Conservation (phyloP, 2,888 invertebrate species). For the Dynastes grantii region DNA sequence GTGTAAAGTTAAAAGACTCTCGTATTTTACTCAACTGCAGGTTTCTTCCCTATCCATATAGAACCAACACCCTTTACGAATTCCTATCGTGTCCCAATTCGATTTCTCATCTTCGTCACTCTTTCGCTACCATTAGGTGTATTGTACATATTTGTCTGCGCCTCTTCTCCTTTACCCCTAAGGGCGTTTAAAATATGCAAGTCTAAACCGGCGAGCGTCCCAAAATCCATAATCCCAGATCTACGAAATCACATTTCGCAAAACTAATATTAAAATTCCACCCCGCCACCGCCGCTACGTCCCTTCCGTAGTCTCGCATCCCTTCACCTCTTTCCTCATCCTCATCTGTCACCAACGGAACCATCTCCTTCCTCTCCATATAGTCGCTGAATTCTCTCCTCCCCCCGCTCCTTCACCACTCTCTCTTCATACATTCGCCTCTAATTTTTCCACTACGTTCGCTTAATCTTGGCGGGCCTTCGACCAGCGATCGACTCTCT, state of each 20-base stretch:
- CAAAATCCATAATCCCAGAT: constrained; percentile 66
- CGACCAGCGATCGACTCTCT: constrained; percentile 9
- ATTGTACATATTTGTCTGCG: constrained; percentile 8
- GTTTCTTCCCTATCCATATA: too few relatives aligned
- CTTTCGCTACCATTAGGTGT: not conserved
- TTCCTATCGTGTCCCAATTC: not conserved
- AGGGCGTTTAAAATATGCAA: constrained; percentile 63
- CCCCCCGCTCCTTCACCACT: not conserved
- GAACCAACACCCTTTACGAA: too few relatives aligned
- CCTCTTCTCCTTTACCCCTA: not conserved
- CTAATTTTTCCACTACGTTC: constrained; percentile 42
- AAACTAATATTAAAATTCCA: constrained; percentile 64
- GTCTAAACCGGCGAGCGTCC: constrained; percentile 60
- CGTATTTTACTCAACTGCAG: too few relatives aligned
- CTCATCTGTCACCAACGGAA: not conserved
- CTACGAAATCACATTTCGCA: constrained; percentile 65
- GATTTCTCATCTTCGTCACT: not conserved
- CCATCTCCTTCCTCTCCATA: constrained; percentile 3
- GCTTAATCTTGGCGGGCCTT: not conserved
- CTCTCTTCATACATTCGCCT: constrained; percentile 4
- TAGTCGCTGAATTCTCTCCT: not conserved
- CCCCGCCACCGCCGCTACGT: not conserved
- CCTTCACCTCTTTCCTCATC: not conserved
- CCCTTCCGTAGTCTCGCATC: not conserved
- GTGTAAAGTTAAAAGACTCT: too few relatives aligned